Conservation (phyloP, 2,888 invertebrate species). For the Saturnia pavonia region DNA sequence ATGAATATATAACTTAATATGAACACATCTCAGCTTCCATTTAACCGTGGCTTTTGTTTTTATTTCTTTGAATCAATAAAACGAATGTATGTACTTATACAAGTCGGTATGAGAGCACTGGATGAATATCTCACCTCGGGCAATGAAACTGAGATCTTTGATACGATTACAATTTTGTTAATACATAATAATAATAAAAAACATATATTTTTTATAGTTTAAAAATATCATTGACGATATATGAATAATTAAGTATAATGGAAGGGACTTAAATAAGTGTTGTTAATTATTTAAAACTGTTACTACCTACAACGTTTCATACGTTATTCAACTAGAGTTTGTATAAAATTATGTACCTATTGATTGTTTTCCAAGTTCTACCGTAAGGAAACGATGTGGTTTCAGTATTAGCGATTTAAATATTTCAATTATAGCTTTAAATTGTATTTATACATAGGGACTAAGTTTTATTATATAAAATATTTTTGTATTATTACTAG, state of each 20-base stretch:
- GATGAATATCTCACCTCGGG: slow-evolving; percentile 1
- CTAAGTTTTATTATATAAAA: background rate
- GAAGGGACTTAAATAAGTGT: background rate
- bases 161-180: background rate
- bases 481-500: background rate
- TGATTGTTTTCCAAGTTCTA: slow-evolving; percentile 41
- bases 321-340: slow-evolving; percentile 21
- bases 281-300: slow-evolving; percentile 11
- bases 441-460: no score
- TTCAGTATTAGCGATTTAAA: slow-evolving; percentile 21
- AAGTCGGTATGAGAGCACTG: background rate
- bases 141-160: background rate
- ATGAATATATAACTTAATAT: slow-evolving; percentile 60
- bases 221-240: background rate
- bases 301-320: no score
- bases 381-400: slow-evolving; percentile 27
- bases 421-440: background rate
- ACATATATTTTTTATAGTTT: background rate
- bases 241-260: background rate
- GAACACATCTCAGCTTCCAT: slow-evolving; percentile 51
- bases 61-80: slow-evolving; percentile 58
- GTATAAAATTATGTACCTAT: slow-evolving; percentile 36
- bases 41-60: slow-evolving; percentile 52
- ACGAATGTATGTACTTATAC: slow-evolving; percentile 25
- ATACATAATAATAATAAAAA: slow-evolving; percentile 30